A percentile compares a stretch with the other conserved stretches of the same genome.
phyloP scores from a whole-genome alignment of 2,113 vertebrate species.

The Xyliphius kryptos region DNA sequence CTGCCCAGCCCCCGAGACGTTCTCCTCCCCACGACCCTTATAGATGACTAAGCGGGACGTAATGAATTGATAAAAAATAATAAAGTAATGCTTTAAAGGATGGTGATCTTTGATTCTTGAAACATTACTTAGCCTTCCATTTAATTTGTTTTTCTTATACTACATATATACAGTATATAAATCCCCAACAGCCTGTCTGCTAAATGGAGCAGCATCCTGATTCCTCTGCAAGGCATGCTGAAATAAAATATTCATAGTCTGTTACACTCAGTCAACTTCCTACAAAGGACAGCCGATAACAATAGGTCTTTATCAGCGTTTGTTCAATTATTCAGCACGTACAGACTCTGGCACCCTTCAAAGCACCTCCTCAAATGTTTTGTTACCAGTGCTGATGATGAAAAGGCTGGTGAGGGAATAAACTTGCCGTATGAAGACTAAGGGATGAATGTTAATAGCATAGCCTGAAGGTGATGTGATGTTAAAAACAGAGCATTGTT shows the following conservation, averaged over 20 bases:
- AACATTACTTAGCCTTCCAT: no score
- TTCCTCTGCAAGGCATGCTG: background rate
- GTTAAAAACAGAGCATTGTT: background rate
- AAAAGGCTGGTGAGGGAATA: slow-evolving; percentile 20
- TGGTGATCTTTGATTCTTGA: no score
- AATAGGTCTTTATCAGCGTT: slow-evolving; percentile 34
- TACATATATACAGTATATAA: no score
- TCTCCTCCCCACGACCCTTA: no score
- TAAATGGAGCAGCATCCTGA: background rate
- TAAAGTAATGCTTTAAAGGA: no score
- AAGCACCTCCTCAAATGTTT: background rate
- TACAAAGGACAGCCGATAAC: slow-evolving; percentile 19
- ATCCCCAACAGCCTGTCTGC: no score
- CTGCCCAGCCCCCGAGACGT: no score
- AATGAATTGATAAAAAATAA: no score
- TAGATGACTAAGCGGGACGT: no score
- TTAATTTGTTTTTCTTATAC: no score
- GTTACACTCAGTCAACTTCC: slow-evolving; percentile 21
- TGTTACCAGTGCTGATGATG: slow-evolving; percentile 24
- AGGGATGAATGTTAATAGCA: slow-evolving; percentile 31
- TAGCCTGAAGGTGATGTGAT: slow-evolving; percentile 7
- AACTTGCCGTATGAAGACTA: slow-evolving; percentile 3
- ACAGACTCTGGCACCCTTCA: slow-evolving; percentile 6
- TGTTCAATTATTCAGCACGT: slow-evolving; percentile 35
- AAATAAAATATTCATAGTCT: slow-evolving; percentile 35